Percentiles rank a stretch among this genome's conserved stretches.
Evolutionary conservation across 1,140 invertebrate genomes (phyloP).

Genomic region (Ceratosolen fusciceps): DNA sequence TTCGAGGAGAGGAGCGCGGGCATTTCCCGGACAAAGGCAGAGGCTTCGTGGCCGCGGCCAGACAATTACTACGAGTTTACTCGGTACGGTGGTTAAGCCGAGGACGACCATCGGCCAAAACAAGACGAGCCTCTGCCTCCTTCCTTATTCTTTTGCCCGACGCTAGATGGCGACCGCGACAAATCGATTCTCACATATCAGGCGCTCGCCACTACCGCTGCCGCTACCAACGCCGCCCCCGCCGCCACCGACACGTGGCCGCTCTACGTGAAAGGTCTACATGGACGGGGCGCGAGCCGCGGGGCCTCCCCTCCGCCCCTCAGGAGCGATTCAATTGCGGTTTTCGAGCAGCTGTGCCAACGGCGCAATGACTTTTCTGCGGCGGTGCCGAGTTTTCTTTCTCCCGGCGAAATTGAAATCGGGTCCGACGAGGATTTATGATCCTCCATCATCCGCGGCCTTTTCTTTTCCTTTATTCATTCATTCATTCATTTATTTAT

Average conservation of each 20-base stretch:
- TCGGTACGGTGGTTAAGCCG: not conserved
- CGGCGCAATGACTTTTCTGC: not conserved
- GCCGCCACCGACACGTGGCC: not conserved
- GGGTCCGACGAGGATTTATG: not conserved
- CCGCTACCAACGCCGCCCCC: too few relatives aligned
- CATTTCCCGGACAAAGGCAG: not conserved
- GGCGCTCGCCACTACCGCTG: too few relatives aligned
- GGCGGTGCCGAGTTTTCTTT: not conserved
- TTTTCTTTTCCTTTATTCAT: too few relatives aligned
- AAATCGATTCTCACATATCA: slow-evolving; percentile 30
- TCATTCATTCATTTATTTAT: too few relatives aligned
- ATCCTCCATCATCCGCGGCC: not conserved
- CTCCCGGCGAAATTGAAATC: not conserved
- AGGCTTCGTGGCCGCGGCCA: not conserved
- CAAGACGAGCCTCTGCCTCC: not conserved
- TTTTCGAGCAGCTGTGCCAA: not conserved
- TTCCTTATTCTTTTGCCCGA: not conserved
- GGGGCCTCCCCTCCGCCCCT: not conserved
- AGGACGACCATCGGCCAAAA: not conserved
- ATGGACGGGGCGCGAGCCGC: slow-evolving; percentile 8
- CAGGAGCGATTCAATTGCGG: not conserved
- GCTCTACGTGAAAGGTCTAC: too few relatives aligned
- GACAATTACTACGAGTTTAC: slow-evolving; percentile 10
- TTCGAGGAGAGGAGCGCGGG: not conserved
- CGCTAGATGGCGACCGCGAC: not conserved